Base-by-base conservation (phyloP, 2,888 invertebrate species). In the Pseudolycoriella hygida region DNA sequence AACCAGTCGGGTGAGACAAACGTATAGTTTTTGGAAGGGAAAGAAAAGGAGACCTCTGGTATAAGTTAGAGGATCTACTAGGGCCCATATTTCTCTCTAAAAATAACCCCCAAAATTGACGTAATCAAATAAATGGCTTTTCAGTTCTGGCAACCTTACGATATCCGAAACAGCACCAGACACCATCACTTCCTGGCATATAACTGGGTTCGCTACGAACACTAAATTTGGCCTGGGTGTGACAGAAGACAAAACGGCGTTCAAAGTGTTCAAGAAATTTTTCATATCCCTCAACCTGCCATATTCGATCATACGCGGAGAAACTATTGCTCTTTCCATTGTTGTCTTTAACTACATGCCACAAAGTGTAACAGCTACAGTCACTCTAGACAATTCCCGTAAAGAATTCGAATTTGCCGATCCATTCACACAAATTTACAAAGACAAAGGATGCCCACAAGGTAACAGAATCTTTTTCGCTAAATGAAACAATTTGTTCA, bases 311-410 rank as follows among this genome's bases (percentile, higher is more conserved):
- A 82, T 88, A 54, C 74, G 80, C 49, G 93, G 92, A 18, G 98
- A 98, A 69, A 80, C 85, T 8, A 73, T 97, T 45, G 81, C 89
- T 0, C 74, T 93, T 45, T 84, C 93, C 41, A 78, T 88, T 11
- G 80, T 87, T 2, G 76, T 96, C 6, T 88, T 85, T 62, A 97
- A 93, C 62, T 87, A 93, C 55, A 72, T 88, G 66, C 76, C 79
- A 12, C 76, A 77, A 48, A 79, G 85, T 50, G 69, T 84, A 1
- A 71, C 72, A 12, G 85, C 84, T 0, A 84, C 87, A 54, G 78
- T 96, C 1, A 83, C 85, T 0, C 69, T 96, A 60, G 85, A 87
- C 54, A 86, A 86, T 62, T 72, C 76, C 11, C 78, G 81, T 43
- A 78, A 79, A 51, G 80, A 82, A 53, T 87, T 81, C 59, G 80